Evolutionary conservation across 2,888 invertebrate genomes (phyloP), one percentile per base, ranked within the genome.

Genomic region (Salticus scenicus): DNA sequence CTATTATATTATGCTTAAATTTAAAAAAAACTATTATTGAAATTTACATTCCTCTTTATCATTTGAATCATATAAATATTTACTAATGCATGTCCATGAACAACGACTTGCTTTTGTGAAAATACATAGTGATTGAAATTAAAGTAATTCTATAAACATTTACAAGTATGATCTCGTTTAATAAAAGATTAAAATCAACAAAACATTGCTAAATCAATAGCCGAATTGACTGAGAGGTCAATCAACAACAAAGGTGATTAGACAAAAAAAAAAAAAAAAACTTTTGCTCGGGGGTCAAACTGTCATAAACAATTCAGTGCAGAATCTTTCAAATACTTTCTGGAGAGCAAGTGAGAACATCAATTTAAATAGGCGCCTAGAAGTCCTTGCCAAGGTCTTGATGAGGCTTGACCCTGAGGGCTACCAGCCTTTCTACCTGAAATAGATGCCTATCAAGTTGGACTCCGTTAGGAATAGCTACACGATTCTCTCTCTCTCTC

Each of bases 351-450:
- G 31, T 66, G 66, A 31, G 31, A 74, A 66, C 47, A 41, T 74
- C 70, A 71, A 82, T 82, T n/a, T 82, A 82, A 82, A 74, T 28
- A 70, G 82, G 82, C 82, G 82, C 82, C 82, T 81, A 64, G 10
- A 42, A 76, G 82, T 82, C 82, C 82, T 82, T 82, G 82, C 82
- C 57, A 75, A 82, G 82, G 82, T 71, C 82, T 75, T 41, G 27
- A 33, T 33, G 73, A 41, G 63, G 67, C 81, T 81, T 81, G 82
- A 82, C 82, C 82, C 76, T 82, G 75, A 33, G 27, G 67, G 63
- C 28, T 47, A 8, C 33, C 64, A 64, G 79, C 71, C 71, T 72
- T 73, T 67, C 72, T 64, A 47, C 27, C 31, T 28, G n/a, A 66
- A 66, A 17, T 30, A 5, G 66, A 66, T 30, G 31, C n/a, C 31